These are phyloP conservation scores for Poicephalus gulielmi DNA, from an alignment of 2,113 vertebrate genomes.

Conservation along the genomic window DNA sequence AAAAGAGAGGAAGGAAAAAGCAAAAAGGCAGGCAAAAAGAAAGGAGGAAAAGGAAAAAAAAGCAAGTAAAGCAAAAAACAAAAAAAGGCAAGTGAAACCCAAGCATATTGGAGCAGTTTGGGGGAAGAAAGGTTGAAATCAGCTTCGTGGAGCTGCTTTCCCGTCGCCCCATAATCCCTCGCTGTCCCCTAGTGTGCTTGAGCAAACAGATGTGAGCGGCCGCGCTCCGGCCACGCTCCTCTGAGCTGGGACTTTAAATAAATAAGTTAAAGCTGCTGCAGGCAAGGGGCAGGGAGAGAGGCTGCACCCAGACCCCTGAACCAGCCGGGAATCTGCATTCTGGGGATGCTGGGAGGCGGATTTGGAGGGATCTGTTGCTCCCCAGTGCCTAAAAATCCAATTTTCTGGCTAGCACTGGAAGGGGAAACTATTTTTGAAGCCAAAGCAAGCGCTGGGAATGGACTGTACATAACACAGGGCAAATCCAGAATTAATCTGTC, in stretches of 20 bases:
- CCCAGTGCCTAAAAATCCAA: fast-evolving
- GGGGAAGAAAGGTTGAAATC: not conserved
- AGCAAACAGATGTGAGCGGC: not conserved
- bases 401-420: not conserved
- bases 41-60: not conserved
- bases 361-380: not conserved
- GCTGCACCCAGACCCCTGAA: not conserved
- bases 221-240: constrained; percentile 17
- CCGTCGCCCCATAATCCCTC: constrained; percentile 37
- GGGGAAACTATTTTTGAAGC: not conserved
- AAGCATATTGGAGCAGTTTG: not conserved
- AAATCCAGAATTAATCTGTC: not conserved
- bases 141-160: not conserved
- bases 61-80: not conserved
- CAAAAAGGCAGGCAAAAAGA: not conserved
- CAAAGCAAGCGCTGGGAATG: fast-evolving
- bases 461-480: fast-evolving
- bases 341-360: fast-evolving
- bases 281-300: not conserved
- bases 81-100: not conserved
- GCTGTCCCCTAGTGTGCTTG: constrained; percentile 45
- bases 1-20: not conserved
- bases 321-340: fast-evolving
- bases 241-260: not conserved
- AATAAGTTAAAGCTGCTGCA: not conserved